A percentile compares a stretch with the other conserved stretches of the same genome.
Evolutionary conservation across 2,113 vertebrate species (phyloP).

Genomic region (Sakesphorus luctuosus): DNA sequence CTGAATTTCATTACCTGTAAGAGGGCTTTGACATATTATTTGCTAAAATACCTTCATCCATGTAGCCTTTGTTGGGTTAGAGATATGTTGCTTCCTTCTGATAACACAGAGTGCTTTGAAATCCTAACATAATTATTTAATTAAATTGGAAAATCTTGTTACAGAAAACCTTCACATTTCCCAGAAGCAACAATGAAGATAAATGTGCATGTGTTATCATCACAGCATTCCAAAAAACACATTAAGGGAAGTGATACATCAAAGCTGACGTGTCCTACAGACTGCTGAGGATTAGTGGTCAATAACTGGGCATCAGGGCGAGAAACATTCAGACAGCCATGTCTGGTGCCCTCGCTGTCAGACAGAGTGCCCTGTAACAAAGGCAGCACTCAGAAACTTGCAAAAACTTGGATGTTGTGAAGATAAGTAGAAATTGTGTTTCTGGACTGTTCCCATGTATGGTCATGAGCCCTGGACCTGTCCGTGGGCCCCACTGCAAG

Average conservation of each 20-base stretch:
- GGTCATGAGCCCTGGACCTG: neutral
- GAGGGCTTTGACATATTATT: neutral
- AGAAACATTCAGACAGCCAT: neutral
- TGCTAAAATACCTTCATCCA: neutral
- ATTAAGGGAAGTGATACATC: slow-evolving; percentile 36
- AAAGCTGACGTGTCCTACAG: neutral
- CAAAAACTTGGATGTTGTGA: neutral
- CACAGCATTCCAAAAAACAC: slow-evolving; percentile 25
- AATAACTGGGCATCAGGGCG: neutral
- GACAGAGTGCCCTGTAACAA: neutral
- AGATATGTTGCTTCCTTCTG: neutral
- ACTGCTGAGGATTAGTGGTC: neutral
- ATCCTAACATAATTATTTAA: neutral
- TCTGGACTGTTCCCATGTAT: neutral
- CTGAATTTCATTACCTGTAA: neutral
- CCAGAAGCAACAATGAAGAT: slow-evolving; percentile 37
- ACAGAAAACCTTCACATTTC: slow-evolving; percentile 49
- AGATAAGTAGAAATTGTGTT: neutral
- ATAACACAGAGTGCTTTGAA: neutral
- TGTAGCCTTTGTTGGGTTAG: neutral
- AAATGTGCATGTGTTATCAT: neutral
- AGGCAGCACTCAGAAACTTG: neutral
- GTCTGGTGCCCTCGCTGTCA: neutral
- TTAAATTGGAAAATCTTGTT: slow-evolving; percentile 15
- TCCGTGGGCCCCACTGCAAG: neutral